phyloP scores from a whole-genome alignment of 1,140 invertebrate species.

The Drosophila murphyi region DNA sequence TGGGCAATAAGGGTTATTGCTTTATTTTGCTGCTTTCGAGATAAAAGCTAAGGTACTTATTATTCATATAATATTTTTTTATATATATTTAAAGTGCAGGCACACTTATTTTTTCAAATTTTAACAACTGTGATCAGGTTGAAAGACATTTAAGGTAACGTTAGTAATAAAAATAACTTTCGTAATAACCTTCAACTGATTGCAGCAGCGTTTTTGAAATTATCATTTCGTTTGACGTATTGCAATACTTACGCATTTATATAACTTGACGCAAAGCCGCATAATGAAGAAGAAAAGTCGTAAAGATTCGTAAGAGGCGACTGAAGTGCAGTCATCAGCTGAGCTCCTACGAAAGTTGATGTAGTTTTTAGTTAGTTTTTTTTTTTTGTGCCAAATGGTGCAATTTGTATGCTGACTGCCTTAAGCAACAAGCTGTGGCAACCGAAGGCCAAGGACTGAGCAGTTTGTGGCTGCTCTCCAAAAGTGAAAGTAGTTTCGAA shows the following conservation, averaged over 20 bases:
- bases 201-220: not conserved
- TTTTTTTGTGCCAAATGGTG: not conserved
- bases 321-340: constrained; percentile 12
- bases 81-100: constrained; percentile 20
- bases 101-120: constrained; percentile 21
- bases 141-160: constrained; percentile 15
- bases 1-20: constrained; percentile 61
- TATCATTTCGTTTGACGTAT: not conserved
- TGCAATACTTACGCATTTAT: not conserved
- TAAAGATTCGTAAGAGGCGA: constrained; percentile 5
- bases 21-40: constrained; percentile 10
- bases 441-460: not conserved
- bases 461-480: not conserved
- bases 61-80: constrained; percentile 34
- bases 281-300: not conserved
- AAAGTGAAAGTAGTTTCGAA: not conserved
- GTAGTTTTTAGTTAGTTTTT: not conserved
- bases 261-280: not conserved
- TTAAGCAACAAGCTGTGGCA: constrained; percentile 1
- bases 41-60: not conserved
- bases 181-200: constrained; percentile 13
- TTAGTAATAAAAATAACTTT: too few relatives aligned
- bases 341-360: not conserved
- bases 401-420: constrained; percentile 24
- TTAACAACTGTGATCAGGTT: not conserved